phyloP scores from a whole-genome alignment of 2,797 vertebrate genomes.

The Poecilia wingei region DNA sequence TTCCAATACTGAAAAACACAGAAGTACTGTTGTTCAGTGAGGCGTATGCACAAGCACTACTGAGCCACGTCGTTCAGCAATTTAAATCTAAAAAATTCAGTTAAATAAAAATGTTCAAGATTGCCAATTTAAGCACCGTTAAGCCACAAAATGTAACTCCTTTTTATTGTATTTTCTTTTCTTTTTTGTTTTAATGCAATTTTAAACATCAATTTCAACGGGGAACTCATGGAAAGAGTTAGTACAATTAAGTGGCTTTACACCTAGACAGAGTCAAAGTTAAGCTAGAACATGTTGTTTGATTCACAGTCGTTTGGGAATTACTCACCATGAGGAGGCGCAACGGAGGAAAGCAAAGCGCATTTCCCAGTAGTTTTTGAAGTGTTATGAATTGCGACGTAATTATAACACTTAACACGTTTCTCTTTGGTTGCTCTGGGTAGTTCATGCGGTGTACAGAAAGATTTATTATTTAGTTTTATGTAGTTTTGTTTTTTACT shows the following conservation, averaged over 20 bases:
- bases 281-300: constrained; percentile 20
- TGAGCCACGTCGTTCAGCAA: not conserved
- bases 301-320: constrained; percentile 11
- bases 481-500: constrained; percentile 42
- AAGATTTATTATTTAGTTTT: constrained; percentile 46
- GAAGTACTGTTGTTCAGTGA: not conserved
- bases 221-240: not conserved
- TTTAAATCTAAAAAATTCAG: not conserved
- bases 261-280: not conserved
- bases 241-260: not conserved
- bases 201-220: not conserved
- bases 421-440: constrained; percentile 35
- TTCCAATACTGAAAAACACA: not conserved
- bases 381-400: constrained; percentile 29
- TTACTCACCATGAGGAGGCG: constrained; percentile 11
- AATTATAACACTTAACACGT: constrained; percentile 39
- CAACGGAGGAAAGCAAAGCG: not conserved
- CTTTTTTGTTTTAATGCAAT: not conserved
- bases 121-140: not conserved
- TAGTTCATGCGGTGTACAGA: constrained; percentile 59
- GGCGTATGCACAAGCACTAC: not conserved
- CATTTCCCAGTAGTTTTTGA: constrained; percentile 30
- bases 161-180: not conserved
- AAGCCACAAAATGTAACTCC: not conserved
- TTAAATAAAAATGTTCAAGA: not conserved